A percentile compares a stretch with the other conserved stretches of the same genome.
Evolutionary conservation across 2,797 vertebrate genomes (phyloP).

Genomic region (Steatocranus sp.): DNA sequence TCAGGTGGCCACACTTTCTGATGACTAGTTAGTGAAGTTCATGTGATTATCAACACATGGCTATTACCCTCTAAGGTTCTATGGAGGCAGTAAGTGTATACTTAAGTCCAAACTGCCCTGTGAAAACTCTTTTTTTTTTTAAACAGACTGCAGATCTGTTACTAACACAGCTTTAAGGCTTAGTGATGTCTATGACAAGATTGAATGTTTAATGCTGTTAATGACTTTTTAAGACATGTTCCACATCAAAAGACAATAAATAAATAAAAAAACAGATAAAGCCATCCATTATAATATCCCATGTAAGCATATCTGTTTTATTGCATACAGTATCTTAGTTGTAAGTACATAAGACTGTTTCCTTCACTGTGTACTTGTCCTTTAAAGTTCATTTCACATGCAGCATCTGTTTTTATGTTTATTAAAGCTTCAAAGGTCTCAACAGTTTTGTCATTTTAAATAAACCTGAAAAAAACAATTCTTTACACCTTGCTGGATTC

Average conservation of each 20-base stretch:
- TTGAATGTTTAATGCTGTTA: neutral
- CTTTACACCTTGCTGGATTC: neutral
- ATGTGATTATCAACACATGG: neutral
- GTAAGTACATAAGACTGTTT: neutral
- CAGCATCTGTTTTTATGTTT: neutral
- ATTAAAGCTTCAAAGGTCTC: neutral
- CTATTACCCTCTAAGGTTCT: neutral
- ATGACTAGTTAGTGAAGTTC: neutral
- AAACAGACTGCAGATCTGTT: neutral
- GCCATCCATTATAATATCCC: neutral
- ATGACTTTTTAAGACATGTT: neutral
- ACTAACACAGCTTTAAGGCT: neutral
- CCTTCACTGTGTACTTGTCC: neutral
- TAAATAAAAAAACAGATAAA: neutral
- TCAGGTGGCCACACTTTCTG: neutral
- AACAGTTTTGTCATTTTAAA: neutral
- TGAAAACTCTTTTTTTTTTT: neutral
- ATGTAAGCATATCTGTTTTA: neutral
- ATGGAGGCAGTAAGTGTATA: neutral
- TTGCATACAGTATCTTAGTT: neutral
- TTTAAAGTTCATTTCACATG: constrained; percentile 20
- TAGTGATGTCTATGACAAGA: neutral
- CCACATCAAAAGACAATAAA: neutral
- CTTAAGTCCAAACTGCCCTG: neutral
- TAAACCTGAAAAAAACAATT: neutral